phyloP scores from a whole-genome alignment of 1,140 invertebrate species.

The Drosophila pectinifera region DNA sequence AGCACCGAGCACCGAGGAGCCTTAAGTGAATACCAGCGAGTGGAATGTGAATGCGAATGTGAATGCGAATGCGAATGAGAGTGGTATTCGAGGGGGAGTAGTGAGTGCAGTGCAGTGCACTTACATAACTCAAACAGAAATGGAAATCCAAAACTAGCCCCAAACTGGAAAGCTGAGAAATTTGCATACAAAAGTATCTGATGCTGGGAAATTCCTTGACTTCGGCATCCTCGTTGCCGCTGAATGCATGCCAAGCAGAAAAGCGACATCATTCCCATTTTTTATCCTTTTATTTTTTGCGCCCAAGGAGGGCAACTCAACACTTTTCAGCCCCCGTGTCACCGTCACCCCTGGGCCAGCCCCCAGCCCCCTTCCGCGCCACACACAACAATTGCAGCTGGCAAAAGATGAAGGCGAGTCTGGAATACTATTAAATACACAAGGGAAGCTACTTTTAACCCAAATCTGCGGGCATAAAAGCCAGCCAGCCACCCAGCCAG shows the following conservation, averaged over 20 bases:
- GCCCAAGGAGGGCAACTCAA: constrained; percentile 13
- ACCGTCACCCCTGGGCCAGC: background rate
- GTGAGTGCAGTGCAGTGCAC: constrained; percentile 3
- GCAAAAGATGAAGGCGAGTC: constrained; percentile 38
- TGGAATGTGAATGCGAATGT: background rate
- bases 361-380: background rate
- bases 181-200: constrained; percentile 52
- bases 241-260: constrained; percentile 41
- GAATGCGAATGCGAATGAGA: constrained; percentile 14
- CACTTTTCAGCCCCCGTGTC: background rate
- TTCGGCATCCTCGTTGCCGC: constrained; percentile 18
- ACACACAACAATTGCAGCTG: constrained; percentile 37
- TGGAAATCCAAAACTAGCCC: constrained; percentile 30
- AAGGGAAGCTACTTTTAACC: constrained; percentile 81
- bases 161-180: constrained; percentile 38
- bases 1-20: too few relatives aligned
- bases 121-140: constrained; percentile 38
- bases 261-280: constrained; percentile 24
- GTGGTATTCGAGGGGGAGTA: constrained; percentile 18
- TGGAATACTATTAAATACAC: constrained; percentile 80
- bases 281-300: background rate
- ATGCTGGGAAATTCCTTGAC: constrained; percentile 40
- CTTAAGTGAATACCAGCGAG: background rate
- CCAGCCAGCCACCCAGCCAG: constrained; percentile 44
- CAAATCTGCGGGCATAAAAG: constrained; percentile 80